Conservation (phyloP, 2,888 invertebrate species). For the Hyles lineata region DNA sequence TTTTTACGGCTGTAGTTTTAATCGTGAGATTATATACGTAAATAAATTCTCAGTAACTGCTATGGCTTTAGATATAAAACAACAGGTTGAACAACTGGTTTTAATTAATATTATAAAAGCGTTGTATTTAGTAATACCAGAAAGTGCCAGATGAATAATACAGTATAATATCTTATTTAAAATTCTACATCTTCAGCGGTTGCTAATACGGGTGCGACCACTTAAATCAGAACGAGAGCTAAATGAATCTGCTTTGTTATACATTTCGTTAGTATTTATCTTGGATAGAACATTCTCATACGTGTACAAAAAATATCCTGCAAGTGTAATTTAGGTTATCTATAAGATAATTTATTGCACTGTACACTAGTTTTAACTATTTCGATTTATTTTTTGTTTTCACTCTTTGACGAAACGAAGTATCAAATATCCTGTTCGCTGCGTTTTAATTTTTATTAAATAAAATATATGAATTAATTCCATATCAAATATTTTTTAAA, state of each 20-base stretch:
- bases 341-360: too few relatives aligned
- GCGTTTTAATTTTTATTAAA: too few relatives aligned
- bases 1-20: slow-evolving; percentile 22
- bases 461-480: too few relatives aligned
- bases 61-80: background rate
- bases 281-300: background rate
- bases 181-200: background rate
- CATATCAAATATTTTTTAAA: background rate
- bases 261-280: background rate
- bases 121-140: too few relatives aligned
- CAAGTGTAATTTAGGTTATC: too few relatives aligned
- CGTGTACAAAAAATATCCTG: background rate
- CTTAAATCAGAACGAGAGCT: background rate
- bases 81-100: background rate
- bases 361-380: too few relatives aligned
- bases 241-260: background rate
- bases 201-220: background rate
- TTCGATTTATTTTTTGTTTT: too few relatives aligned
- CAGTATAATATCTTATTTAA: background rate
- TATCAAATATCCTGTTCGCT: too few relatives aligned
- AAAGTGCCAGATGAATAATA: too few relatives aligned
- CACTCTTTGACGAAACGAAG: too few relatives aligned
- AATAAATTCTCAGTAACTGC: slow-evolving; percentile 20
- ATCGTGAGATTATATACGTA: slow-evolving; percentile 19
- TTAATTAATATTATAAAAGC: background rate